Evolutionary conservation across 2,113 vertebrate species (phyloP), one percentile per base, ranked within the genome.

Genomic region (Antechinus flavipes): DNA sequence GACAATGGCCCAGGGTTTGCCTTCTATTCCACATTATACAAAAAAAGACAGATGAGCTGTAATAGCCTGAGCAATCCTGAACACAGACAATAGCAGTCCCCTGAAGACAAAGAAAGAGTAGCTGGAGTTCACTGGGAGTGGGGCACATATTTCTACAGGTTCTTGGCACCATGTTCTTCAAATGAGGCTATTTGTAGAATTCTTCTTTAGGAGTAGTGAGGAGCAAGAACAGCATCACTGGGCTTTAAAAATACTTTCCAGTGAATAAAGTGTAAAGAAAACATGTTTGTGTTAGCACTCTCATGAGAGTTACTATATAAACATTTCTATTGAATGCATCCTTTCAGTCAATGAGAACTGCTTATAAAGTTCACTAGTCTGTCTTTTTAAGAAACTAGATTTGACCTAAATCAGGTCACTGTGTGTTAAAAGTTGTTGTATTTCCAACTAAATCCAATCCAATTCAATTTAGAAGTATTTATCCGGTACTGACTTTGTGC

Each of bases 261-360:
- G 54, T 96, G 96, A 93, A 94, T 97, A 97, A 98, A 96, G 97
- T 97, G 97, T 97, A 97, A 96, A 97, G 95, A 97, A 97, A 98
- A 97, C 89, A 97, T 97, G 97, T 98, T 98, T 98, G 93, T 97
- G 96, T 95, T 97, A 97, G 95, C 93, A 98, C 97, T 93, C 93
- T 93, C 90, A 97, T 91, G 92, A 94, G 94, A 98, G 97, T 98
- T 97, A 94, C 94, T 95, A 94, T 89, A 93, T 95, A 96, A 94
- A 76, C 0, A 9, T 91, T 92, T 24, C 95, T 53, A 93, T 93
- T 95, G 93, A 96, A 91, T 93, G 7, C 50, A 89, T 76, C 12
- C 91, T 68, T 68, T 92, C 92, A 96, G 84, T 30, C 61, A 54
- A 46, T 58, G 92, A 22, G 35, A 1, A 84, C 54, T 12, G 91